Evolutionary conservation across 2,113 vertebrate species (phyloP).

Genomic region (Gorsachius goisagi): DNA sequence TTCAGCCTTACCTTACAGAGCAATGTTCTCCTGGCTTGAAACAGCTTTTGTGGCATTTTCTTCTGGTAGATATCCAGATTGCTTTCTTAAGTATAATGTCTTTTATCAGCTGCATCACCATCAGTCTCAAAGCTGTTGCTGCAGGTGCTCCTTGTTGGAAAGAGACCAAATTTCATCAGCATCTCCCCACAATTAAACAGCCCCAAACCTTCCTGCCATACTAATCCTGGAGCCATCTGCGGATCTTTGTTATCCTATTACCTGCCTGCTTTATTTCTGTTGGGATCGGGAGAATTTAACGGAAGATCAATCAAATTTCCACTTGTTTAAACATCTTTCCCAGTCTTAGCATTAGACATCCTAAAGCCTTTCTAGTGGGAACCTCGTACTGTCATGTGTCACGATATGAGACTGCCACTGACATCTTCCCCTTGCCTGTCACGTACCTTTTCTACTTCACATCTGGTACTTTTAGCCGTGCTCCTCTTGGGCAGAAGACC

Average conservation of each 20-base stretch:
- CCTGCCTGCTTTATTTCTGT: neutral
- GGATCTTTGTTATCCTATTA: neutral
- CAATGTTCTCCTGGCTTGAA: neutral
- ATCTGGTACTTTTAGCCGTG: neutral
- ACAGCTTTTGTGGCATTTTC: neutral
- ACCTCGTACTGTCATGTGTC: neutral
- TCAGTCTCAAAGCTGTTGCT: neutral
- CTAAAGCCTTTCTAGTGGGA: neutral
- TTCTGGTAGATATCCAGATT: neutral
- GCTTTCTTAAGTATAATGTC: fast-evolving
- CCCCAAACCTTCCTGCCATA: neutral
- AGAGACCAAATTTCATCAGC: neutral
- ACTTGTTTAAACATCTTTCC: neutral
- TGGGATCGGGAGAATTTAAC: neutral
- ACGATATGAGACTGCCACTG: neutral
- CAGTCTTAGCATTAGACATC: neutral
- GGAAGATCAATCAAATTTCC: neutral
- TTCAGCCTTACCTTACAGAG: neutral
- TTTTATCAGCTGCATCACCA: neutral
- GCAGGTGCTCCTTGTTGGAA: neutral
- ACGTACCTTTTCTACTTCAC: neutral
- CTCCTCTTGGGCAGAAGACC: neutral
- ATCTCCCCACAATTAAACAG: neutral
- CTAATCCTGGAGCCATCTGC: neutral
- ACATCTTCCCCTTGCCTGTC: neutral